Evolutionary conservation across 2,888 invertebrate genomes (phyloP), one percentile per base, ranked within the genome.

Genomic region (Caenorhabditis imperialis): DNA sequence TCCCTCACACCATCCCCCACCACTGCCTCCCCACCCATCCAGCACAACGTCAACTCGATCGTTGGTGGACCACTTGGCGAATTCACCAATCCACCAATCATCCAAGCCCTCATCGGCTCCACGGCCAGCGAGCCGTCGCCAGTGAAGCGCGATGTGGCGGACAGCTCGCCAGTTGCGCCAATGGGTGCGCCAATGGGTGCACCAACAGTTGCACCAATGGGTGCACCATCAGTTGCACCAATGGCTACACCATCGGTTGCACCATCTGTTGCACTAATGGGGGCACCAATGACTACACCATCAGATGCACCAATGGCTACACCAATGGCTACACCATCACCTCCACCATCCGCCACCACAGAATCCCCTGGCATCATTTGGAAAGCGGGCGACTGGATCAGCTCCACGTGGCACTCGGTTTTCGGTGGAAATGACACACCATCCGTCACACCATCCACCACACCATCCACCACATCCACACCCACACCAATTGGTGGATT

Each of bases 321-420:
- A 37, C 35, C 35, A 35, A 35, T 7, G 7, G 12, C 35, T 35
- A 35, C 3, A 58, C 47, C 2, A 22, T 25, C 1, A 38, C 47
- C 0, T 7, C 25, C n/a, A 22, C 27, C 45, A 4, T 47, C 33
- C 5, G 25, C 61, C 7, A 50, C 48, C 8, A 50, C 60, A 18
- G 40, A 61, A 25, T 42, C 40, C 3, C 51, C 61, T 48, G 61
- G 61, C 51, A 57, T 65, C n/a, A 22, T 65, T 25, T 65, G 65
- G 65, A 65, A 65, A 25, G 65, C 65, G 7, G 65, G 65, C n/a
- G 65, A 65, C 35, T 65, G 65, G 65, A 65, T 65, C 50, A 65
- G 65, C 44, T 54, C 27, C 25, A 50, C 65, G 20, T 65, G 65
- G 65, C 55, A 65, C 25, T 65, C 65, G 1, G 50, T 65, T 2